Evolutionary conservation across 2,888 invertebrate genomes (phyloP), one percentile per base, ranked within the genome.

Genomic region (Celastrina argiolus): DNA sequence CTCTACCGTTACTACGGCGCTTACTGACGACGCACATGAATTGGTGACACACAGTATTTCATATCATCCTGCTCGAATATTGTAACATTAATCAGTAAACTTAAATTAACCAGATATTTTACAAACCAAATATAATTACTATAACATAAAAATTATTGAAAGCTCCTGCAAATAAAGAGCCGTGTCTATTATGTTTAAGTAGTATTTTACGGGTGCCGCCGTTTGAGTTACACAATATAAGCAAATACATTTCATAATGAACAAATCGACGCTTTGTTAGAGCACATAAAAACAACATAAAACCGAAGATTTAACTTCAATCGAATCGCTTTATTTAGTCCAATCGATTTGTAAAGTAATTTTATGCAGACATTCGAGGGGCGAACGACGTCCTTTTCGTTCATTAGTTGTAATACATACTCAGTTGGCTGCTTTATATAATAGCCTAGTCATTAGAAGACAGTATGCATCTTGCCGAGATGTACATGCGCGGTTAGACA

Each of bases 231-330:
- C 14, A 26, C 51, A 51, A 51, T 51, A 26, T 22, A 51, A 51
- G 22, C 16, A 12, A 26, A 51, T 26, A 26, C 51, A 51, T 51
- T 51, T 26, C 51, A 51, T 51, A 51, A 51, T 51, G 51, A 51
- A 51, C 51, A 51, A 51, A 51, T 51, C 51, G 51, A 22, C 51
- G 51, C 22, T 51, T 6, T 26, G 22, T 51, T 22, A 10, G 12
- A 51, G 51, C 12, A 22, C 51, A 51, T 51, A 51, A 51, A 51
- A 51, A 51, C 51, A 22, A 51, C 51, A 51, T 51, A 51, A 51
- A 51, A 51, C 22, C 22, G 22, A 51, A 26, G 5, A 22, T 51
- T 51, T 51, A 51, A 51, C 51, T 51, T 51, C 51, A 51, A 51
- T 51, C 22, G 26, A 26, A 51, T 51, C 10, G 51, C 51, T 51